phyloP scores from a whole-genome alignment of 2,797 vertebrate species.

The Danio kyathit region DNA sequence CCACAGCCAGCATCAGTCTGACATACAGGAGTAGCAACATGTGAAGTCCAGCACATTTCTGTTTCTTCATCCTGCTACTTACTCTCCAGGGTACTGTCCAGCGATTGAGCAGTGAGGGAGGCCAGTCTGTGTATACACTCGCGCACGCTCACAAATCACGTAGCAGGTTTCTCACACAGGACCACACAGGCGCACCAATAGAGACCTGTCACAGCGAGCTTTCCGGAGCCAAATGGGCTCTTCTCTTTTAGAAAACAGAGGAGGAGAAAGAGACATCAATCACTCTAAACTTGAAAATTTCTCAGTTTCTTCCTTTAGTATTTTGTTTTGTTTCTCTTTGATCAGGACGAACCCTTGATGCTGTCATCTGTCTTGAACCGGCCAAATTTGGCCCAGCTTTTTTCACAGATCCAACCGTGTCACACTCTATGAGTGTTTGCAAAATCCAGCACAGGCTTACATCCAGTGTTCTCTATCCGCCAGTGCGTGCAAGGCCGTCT shows the following conservation, averaged over 20 bases:
- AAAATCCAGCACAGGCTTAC: constrained; percentile 16
- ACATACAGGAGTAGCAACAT: constrained; percentile 51
- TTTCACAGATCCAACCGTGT: constrained; percentile 54
- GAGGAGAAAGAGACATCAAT: constrained; percentile 32
- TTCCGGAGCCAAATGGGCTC: constrained; percentile 54
- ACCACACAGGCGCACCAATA: constrained; percentile 36
- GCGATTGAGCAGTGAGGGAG: constrained; percentile 17
- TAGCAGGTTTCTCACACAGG: constrained; percentile 34
- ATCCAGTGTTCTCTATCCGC: constrained; percentile 19
- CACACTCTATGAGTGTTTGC: constrained; percentile 41
- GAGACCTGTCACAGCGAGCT: constrained; percentile 49
- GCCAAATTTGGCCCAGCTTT: constrained; percentile 45
- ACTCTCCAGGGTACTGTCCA: constrained; percentile 46
- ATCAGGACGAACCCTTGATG: constrained; percentile 25
- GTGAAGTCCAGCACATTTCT: constrained; percentile 52
- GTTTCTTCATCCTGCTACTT: constrained; percentile 58
- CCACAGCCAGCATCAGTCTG: constrained; percentile 53
- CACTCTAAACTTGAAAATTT: constrained; percentile 34
- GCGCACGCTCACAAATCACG: constrained; percentile 39
- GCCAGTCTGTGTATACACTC: constrained; percentile 38
- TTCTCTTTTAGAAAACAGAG: constrained; percentile 18
- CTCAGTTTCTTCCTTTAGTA: background rate
- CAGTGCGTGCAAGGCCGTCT: constrained; percentile 24
- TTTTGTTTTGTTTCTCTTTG: constrained; percentile 30
- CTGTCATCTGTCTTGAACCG: constrained; percentile 32